Base-by-base conservation (phyloP, 2,888 invertebrate species). In the Rhabditophanes sp. region DNA sequence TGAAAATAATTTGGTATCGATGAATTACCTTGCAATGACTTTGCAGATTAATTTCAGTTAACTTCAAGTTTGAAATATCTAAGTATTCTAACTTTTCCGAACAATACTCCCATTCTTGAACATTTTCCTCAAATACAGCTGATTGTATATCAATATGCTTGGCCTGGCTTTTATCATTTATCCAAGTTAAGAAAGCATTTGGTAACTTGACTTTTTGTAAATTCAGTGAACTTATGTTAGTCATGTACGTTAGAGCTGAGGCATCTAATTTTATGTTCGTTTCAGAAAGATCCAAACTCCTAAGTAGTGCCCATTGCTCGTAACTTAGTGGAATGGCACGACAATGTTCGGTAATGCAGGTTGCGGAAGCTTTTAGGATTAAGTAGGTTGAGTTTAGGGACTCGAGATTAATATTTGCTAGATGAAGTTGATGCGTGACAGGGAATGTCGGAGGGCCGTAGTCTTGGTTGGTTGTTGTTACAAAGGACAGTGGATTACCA, bases 401-500 rank as follows among this genome's bases (percentile, higher is more conserved):
- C 25, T 44, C 40, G 28, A 57, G 31, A 11, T 47, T 38, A 4
- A 49, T 43, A 11, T 46, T 36, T 3, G 52, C 35, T 33, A 57
- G 18, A 18, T 47, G 48, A 2, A 57, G 30, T 32, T 55, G 57
- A 11, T 44, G 37, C 5, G 44, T 36, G 3, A 44, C 39, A 6
- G 57, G 57, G 28, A 52, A 46, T 12, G n/a, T n/a, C n/a, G n/a
- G n/a, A n/a, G n/a, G n/a, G n/a, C n/a, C n/a, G n/a, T n/a, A n/a
- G n/a, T n/a, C n/a, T n/a, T n/a, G n/a, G n/a, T n/a, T 36, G 19
- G 4, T 44, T 35, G 35, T 39, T 28, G 14, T 36, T 33, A 8
- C 43, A 16, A 47, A 38, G 3, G 35, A 36, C 11, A 57, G 36
- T 3, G 52, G 55, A 36, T 57, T 57, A 6, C 48, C 43, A 15